Evolutionary conservation across 2,797 vertebrate genomes (phyloP), one percentile per base, ranked within the genome.

Genomic region (Austrolebias charrua): DNA sequence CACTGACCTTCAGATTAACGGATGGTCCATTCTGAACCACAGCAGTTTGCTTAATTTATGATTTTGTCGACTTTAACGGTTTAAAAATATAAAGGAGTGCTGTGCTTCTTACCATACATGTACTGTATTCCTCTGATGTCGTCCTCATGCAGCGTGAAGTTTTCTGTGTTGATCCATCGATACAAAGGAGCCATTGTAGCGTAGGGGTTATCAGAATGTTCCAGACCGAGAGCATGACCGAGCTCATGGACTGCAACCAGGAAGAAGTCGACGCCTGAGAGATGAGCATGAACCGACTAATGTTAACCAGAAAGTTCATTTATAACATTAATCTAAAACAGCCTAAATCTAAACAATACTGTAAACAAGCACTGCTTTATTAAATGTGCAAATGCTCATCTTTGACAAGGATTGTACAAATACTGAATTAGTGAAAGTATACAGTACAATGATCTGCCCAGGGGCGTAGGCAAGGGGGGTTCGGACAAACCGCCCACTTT

Each of bases 141-240:
- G 1, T 99, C 97, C 43, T 95, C 92, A 0, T 95, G 93, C 70
- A 99, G 89, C 16, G 93, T 91, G 90, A 98, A 99, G 86, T 94
- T 92, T 60, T 96, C 93, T 0, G 93, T 95, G 82, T 96, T 92
- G 87, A 92, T 95, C 94, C 95, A 98, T 84, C 96, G 95, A 89
- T 99, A 99, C 89, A 98, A 95, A 0, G 97, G 97, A 0, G 96
- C 95, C 97, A 99, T 99, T 54, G 95, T 92, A 62, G 97, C 96
- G 0, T 69, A 81, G 57, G 95, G 95, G 73, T 98, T 95, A 63
- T 93, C 95, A 0, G 97, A 99, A 79, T 99, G 97, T 79, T 99
- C 95, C 80, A 99, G 84, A 35, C 97, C 97, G 63, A 99, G 84
- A 0, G 97, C 96, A 0, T 99, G 97, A 42, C 97, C 97, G 20